Base-by-base conservation (phyloP, 2,888 invertebrate genomes). In the Harpalus rubripes region DNA sequence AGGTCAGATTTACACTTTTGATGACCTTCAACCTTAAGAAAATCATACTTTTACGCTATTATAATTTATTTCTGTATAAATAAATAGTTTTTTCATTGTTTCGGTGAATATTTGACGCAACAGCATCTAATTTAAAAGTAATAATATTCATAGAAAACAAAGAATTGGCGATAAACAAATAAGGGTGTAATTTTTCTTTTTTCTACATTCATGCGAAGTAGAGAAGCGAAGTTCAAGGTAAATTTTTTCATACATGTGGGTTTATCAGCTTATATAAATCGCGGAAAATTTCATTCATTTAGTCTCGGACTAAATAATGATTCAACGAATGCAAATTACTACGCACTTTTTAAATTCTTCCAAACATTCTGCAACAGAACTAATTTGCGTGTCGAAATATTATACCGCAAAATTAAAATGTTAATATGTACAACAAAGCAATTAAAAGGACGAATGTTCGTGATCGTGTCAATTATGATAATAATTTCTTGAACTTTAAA, bases 1-100 rank as follows among this genome's bases (percentile, higher is more conserved):
- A 10, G 79, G 79, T 79, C 61, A 79, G 79, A 79, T 79, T 32
- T 79, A 79, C 59, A 39, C 18, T 15, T 79, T 18, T 59, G 79
- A 79, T 79, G 39, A 79, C 79, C 79, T 79, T 79, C 79, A 79
- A 74, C 44, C 68, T 68, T 15, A 68, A 41, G 15, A 74, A 74
- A 74, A 18, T 7, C 41, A 41, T 16, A 15, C 41, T 74, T 44
- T 74, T 74, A 16, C 10, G 10, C 16, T 44, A 44, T 74, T 74
- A 16, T 74, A 18, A 74, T 74, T 44, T 44, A 74, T 44, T 41
- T 74, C 41, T 74, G n/a, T 74, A 8, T 22, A 7, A 1, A 1
- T 44, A 74, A 44, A 74, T 10, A 15, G 44, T 74, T 41, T 44
- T 15, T 74, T 41, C n/a, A 39, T 68, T 68, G 68, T 68, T 39